These are phyloP conservation scores for Lagodon rhomboides DNA, from an alignment of 2,797 vertebrate genomes.

Conservation along the genomic window DNA sequence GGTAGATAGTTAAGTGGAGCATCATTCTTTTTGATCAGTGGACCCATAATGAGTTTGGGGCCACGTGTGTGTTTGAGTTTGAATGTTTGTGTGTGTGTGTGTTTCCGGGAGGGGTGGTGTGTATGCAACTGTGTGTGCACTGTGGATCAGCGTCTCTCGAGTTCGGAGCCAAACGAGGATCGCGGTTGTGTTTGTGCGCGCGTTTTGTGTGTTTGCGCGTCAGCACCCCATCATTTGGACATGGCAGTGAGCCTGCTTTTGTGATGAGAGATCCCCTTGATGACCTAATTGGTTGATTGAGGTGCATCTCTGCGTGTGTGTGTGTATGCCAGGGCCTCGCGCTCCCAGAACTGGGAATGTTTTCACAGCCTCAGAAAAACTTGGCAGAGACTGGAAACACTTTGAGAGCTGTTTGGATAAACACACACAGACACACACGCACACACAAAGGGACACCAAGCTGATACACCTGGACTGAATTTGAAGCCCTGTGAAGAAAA, in stretches of 20 bases:
- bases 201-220: constrained; percentile 43
- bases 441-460: constrained; percentile 35
- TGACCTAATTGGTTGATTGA: constrained; percentile 94
- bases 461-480: constrained; percentile 24
- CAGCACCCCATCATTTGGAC: constrained; percentile 79
- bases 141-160: constrained; percentile 52
- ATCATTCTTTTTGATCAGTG: constrained; percentile 98
- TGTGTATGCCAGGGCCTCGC: constrained; percentile 55
- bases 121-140: constrained; percentile 26
- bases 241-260: constrained; percentile 83
- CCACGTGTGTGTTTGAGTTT: constrained; percentile 64
- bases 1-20: constrained; percentile 89
- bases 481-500: constrained; percentile 30
- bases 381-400: constrained; percentile 77
- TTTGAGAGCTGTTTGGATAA: constrained; percentile 68
- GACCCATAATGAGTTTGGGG: constrained; percentile 68
- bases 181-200: constrained; percentile 22
- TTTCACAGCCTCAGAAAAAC: constrained; percentile 81
- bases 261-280: constrained; percentile 84
- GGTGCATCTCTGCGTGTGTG: constrained; percentile 70
- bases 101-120: constrained; percentile 46
- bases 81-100: constrained; percentile 43
- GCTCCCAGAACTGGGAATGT: constrained; percentile 81
- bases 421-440: constrained; percentile 29
- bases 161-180: constrained; percentile 58